These are phyloP conservation scores for Ashinkailepas kermadecensis DNA, from an alignment of 2,888 invertebrate species.

Conservation along the genomic window DNA sequence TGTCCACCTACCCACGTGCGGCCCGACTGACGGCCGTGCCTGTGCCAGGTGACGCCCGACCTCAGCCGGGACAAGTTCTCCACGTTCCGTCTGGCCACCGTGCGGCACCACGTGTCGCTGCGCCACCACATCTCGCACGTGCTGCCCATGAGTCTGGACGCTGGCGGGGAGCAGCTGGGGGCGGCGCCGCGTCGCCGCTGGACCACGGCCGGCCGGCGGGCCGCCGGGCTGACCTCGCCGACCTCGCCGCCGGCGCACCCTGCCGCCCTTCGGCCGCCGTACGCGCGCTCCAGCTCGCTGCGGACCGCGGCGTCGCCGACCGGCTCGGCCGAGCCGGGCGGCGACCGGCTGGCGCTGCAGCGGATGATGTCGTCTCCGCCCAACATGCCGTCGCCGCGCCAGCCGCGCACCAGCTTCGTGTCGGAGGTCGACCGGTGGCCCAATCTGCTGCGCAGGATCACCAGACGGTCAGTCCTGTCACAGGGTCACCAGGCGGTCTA, in stretches of 20 bases:
- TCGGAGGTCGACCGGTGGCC: too few relatives aligned
- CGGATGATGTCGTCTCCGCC: slow-evolving; percentile 1
- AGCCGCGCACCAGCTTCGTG: background rate
- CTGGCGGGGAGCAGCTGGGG: background rate
- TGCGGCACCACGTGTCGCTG: background rate
- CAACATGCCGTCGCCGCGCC: slow-evolving; percentile 4
- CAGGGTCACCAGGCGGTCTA: too few relatives aligned
- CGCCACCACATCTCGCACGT: slow-evolving; percentile 4
- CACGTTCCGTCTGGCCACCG: background rate
- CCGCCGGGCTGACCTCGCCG: background rate
- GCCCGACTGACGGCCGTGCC: background rate
- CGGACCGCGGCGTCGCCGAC: background rate
- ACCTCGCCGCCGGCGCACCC: background rate
- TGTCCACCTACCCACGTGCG: background rate
- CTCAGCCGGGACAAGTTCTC: background rate
- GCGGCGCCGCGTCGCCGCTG: background rate
- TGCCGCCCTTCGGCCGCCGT: background rate
- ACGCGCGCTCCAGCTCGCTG: slow-evolving; percentile 3
- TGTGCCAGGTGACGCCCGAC: background rate
- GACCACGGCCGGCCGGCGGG: background rate
- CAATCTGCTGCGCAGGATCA: too few relatives aligned
- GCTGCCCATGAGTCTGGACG: slow-evolving; percentile 13
- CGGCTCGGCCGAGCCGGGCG: background rate
- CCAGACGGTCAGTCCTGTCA: too few relatives aligned
- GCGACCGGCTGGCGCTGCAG: background rate